These are phyloP conservation scores for Benthosema pterotum DNA, from an alignment of 2,797 vertebrate species.

Conservation along the genomic window DNA sequence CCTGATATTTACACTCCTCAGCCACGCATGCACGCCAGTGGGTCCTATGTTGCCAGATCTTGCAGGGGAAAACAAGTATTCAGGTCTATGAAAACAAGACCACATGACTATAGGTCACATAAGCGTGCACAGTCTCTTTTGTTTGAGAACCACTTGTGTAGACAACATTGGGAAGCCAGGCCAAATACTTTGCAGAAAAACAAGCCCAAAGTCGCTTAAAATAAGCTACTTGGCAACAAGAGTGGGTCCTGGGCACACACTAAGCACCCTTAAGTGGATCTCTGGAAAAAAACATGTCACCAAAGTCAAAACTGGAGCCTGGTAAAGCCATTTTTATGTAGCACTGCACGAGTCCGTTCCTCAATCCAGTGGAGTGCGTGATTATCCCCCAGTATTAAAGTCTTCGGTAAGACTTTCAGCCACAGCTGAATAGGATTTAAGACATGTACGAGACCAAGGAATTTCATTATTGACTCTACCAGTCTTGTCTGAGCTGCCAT, in stretches of 20 bases:
- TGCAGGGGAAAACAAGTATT: no score
- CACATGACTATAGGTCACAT: no score
- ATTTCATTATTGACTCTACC: conserved; percentile 22
- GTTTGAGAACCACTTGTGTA: no score
- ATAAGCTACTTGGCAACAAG: no score
- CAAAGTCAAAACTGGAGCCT: conserved; percentile 15
- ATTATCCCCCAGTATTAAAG: conserved; percentile 35
- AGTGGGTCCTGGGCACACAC: not conserved
- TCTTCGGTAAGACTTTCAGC: conserved; percentile 23
- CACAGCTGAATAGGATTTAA: conserved; percentile 29
- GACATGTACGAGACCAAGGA: conserved; percentile 20
- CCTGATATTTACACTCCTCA: not conserved
- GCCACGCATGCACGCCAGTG: not conserved
- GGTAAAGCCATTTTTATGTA: conserved; percentile 11
- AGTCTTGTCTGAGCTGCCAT: not conserved
- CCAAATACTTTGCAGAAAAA: no score
- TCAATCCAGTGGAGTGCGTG: conserved; percentile 10
- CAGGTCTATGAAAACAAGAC: no score
- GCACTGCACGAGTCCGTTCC: conserved; percentile 19
- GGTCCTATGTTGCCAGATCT: no score
- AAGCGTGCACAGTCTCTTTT: no score
- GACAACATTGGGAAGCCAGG: no score
- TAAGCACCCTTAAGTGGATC: conserved; percentile 32
- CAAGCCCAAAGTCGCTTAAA: no score
- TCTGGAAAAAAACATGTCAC: conserved; percentile 3